Conservation (phyloP, 2,888 invertebrate genomes). For the Metalampra italica region DNA sequence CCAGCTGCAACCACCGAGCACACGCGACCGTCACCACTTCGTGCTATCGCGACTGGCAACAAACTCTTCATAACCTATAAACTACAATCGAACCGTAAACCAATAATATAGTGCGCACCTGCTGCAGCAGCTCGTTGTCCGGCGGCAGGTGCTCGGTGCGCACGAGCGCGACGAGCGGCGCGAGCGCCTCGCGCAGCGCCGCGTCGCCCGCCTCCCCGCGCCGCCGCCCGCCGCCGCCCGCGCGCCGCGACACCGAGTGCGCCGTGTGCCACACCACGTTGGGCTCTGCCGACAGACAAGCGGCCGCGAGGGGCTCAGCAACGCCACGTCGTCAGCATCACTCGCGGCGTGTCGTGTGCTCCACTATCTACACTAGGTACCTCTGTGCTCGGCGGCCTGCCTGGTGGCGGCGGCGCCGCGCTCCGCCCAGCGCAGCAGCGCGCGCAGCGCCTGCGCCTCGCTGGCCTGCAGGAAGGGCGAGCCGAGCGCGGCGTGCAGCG, state of each 20-base stretch:
- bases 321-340: too few species aligned
- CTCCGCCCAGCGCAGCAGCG: conserved; percentile 66
- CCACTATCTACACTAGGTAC: conserved; percentile 79
- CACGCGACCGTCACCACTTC: too few species aligned
- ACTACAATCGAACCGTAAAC: too few species aligned
- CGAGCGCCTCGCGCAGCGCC: conserved; percentile 90
- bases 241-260: conserved; percentile 91
- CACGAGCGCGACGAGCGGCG: conserved; percentile 90
- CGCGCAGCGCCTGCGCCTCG: conserved; percentile 91
- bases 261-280: conserved; percentile 94
- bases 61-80: too few species aligned
- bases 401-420: conserved; percentile 70
- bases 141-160: conserved; percentile 95
- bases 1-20: conserved; percentile 27
- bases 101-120: too few species aligned
- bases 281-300: too few species aligned
- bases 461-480: conserved; percentile 85
- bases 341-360: background rate
- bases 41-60: too few species aligned
- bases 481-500: conserved; percentile 85
- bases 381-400: background rate
- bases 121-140: conserved; percentile 86
- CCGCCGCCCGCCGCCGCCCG: conserved; percentile 79
- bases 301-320: too few species aligned
- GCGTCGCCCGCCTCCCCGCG: conserved; percentile 86